Percentiles rank a stretch among this genome's conserved stretches.
Conservation (phyloP, 37 sponge, comb jelly and placozoan species). For the Diacarnus erythraeanus region DNA sequence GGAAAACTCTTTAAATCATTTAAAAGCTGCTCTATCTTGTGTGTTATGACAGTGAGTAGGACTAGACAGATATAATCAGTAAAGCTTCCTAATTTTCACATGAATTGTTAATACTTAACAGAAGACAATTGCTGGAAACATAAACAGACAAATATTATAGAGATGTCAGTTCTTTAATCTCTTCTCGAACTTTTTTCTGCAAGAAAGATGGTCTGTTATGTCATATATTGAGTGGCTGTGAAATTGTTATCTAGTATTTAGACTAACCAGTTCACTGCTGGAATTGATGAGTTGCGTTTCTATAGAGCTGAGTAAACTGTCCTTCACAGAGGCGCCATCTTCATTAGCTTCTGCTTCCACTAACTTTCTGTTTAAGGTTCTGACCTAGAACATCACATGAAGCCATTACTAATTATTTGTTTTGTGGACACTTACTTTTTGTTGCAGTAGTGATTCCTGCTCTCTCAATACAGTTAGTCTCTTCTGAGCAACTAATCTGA, state of each 20-base stretch:
- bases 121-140: not conserved
- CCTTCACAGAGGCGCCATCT: conserved; percentile 24
- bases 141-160: conserved; percentile 2
- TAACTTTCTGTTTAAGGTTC: conserved; percentile 37
- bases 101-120: too few relatives aligned
- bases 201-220: too few relatives aligned
- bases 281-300: conserved; percentile 23
- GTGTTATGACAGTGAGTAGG: too few relatives aligned
- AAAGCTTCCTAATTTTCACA: too few relatives aligned
- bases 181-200: conserved; percentile 42
- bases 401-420: too few relatives aligned
- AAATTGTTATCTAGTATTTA: not conserved
- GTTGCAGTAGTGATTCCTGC: conserved; percentile 29
- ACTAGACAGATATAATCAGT: too few relatives aligned
- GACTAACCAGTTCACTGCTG: conserved; percentile 45
- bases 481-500: conserved; percentile 16
- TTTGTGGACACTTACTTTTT: not conserved
- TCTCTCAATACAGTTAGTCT: conserved; percentile 11
- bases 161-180: conserved; percentile 40
- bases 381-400: conserved; percentile 24
- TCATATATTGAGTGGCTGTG: not conserved
- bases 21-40: not conserved
- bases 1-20: too few relatives aligned
- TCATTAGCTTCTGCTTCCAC: conserved; percentile 15
- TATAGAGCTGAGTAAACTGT: conserved; percentile 8